Evolutionary conservation across 2,113 vertebrate species (phyloP).

Genomic region (Vicugna pacos): DNA sequence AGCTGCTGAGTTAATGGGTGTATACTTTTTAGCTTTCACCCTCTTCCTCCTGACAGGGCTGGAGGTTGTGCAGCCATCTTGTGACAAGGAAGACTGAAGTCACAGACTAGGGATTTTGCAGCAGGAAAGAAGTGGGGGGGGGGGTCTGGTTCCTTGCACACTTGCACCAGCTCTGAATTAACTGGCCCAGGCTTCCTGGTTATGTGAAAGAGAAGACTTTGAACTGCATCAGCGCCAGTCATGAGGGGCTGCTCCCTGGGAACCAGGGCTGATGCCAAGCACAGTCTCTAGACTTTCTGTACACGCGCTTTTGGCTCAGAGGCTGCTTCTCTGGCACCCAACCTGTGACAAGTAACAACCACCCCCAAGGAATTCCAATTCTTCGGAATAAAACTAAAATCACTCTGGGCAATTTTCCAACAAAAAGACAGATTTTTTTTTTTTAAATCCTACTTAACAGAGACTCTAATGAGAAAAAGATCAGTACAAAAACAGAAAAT

Average conservation of each 20-base stretch:
- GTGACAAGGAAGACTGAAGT: not conserved
- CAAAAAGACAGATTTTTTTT: not conserved
- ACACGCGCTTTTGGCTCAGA: not conserved
- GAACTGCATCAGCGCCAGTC: not conserved
- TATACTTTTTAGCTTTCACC: not conserved
- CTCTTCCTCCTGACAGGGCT: not conserved
- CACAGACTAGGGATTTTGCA: not conserved
- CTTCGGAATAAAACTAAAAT: not conserved
- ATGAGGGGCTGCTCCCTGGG: not conserved
- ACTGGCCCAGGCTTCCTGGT: not conserved
- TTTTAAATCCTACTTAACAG: not conserved
- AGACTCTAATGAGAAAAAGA: slow-evolving; percentile 31
- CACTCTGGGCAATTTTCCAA: not conserved
- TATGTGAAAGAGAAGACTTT: not conserved
- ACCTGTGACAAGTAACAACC: not conserved
- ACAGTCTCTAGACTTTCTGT: not conserved
- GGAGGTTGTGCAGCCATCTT: not conserved
- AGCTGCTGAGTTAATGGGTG: not conserved
- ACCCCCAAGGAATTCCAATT: not conserved
- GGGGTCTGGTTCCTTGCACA: not conserved
- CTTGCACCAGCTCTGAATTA: not conserved
- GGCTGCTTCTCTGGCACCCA: not conserved
- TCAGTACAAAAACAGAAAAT: not conserved
- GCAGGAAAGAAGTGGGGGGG: not conserved
- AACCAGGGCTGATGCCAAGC: not conserved